Conservation (phyloP, 2,113 vertebrate genomes). For the Malurus cyaneus region DNA sequence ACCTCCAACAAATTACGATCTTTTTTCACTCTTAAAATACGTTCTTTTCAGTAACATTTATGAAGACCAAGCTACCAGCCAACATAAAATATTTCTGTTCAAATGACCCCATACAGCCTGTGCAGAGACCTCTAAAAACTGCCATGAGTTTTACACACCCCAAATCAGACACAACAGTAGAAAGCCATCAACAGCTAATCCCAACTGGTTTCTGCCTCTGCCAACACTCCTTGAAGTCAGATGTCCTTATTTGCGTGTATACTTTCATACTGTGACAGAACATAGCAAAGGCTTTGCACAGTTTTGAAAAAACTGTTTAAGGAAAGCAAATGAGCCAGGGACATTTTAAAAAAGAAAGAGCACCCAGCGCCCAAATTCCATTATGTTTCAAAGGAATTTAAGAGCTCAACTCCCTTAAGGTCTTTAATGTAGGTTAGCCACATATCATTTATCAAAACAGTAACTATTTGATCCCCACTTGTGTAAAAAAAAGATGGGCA, state of each 20-base stretch:
- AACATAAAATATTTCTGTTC: background rate
- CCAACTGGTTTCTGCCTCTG: background rate
- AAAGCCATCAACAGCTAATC: background rate
- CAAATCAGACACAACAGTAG: background rate
- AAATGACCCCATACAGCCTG: background rate
- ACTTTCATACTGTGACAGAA: background rate
- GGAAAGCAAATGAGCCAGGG: background rate
- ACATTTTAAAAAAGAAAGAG: background rate
- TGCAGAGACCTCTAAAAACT: background rate
- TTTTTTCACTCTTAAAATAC: background rate
- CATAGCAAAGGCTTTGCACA: background rate
- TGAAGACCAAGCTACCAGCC: background rate
- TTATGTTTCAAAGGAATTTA: conserved; percentile 24
- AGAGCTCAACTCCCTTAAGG: conserved; percentile 16
- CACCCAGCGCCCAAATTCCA: background rate
- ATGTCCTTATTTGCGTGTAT: background rate
- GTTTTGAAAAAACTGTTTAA: conserved; percentile 1
- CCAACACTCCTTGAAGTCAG: background rate
- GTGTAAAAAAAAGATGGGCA: conserved; percentile 19
- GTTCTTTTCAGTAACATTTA: background rate
- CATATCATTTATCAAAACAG: conserved; percentile 28
- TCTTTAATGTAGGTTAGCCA: conserved; percentile 3
- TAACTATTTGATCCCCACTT: conserved; percentile 29
- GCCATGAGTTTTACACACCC: background rate
- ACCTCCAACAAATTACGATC: background rate